These are phyloP conservation scores for Pardalotus punctatus DNA, from an alignment of 2,113 vertebrate genomes.

Conservation along the genomic window DNA sequence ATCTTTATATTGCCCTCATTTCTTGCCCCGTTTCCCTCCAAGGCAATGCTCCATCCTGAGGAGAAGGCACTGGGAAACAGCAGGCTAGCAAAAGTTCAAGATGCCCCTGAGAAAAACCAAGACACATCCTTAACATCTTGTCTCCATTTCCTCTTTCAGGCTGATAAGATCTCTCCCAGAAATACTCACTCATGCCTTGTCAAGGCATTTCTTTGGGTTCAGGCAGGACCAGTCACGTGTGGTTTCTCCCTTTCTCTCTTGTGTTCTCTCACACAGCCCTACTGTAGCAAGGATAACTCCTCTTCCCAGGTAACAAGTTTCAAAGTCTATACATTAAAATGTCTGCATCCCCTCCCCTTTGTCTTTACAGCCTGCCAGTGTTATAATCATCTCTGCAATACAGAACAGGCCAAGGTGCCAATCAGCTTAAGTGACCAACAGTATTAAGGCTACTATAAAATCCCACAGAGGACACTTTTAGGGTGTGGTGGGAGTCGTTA, in stretches of 20 bases:
- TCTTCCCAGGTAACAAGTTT: neutral
- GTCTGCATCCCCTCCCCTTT: neutral
- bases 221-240: neutral
- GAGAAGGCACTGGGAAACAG: neutral
- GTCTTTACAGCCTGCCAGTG: neutral
- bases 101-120: neutral
- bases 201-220: neutral
- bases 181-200: neutral
- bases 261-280: accelerated
- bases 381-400: neutral
- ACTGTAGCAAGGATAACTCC: neutral
- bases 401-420: neutral
- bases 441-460: neutral
- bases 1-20: neutral
- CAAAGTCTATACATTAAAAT: neutral
- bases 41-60: neutral
- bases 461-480: neutral
- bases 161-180: neutral
- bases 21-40: neutral
- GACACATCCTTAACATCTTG: neutral
- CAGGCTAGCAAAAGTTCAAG: neutral
- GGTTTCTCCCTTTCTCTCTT: neutral
- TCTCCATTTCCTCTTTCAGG: neutral
- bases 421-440: neutral
- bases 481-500: neutral